Evolutionary conservation across 2,113 vertebrate genomes (phyloP), one percentile per base, ranked within the genome.

Genomic region (Lates calcarifer): DNA sequence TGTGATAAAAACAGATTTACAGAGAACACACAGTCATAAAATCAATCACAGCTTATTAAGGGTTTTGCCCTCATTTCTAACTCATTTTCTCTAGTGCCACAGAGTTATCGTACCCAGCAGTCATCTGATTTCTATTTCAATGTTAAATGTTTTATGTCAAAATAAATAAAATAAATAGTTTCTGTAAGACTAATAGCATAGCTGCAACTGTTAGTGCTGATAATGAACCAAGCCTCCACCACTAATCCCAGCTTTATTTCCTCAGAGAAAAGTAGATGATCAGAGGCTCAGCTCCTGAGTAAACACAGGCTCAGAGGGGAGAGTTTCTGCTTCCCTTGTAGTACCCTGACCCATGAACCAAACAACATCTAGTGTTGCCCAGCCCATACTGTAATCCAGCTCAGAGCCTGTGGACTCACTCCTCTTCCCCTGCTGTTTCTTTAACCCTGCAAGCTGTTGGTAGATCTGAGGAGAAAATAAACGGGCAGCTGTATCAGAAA

Each of bases 341-440:
- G 26, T 45, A 6, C 39, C 26, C 39, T 43, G 39, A 41, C 37
- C 62, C 24, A 26, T 22, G 43, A 47, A 66, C 18, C 43, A 13
- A 66, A 66, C 43, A 31, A 45, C 39, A 28, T 66, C 43, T 31
- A 31, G 64, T 49, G 64, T 66, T 49, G 26, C 18, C 62, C 18
- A 22, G 62, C 13, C 4, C n/a, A n/a, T n/a, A n/a, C n/a, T 13
- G 10, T 28, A 64, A 64, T 64, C 62, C 37, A 39, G 14, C 33
- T 37, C 31, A 11, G 20, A 33, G 20, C 61, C 13, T 4, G 13
- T 43, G 60, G 12, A 39, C 45, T 47, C 6, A 2, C 45, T 20
- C 15, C 62, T 43, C 62, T 20, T 17, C n/a, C 37, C 37, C 4
- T 12, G 62, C 39, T 43, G 39, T 20, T 45, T 65, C 24, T 65